phyloP scores from a whole-genome alignment of 2,888 invertebrate genomes.

The Neoaliturus tenellus region DNA sequence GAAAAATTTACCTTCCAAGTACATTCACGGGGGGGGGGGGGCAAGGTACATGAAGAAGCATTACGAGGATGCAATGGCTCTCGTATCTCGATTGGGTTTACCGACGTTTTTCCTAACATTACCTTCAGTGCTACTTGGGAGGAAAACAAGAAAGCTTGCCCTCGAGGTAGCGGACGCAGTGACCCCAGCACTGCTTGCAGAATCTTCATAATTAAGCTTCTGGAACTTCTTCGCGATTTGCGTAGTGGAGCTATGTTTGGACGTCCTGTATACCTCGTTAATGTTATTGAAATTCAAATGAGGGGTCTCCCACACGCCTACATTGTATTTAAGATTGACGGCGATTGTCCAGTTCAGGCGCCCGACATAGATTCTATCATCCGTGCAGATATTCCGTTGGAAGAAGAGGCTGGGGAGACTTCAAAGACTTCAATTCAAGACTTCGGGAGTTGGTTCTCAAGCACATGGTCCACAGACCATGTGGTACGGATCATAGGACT shows the following conservation, averaged over 20 bases:
- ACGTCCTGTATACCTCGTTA: slow-evolving; percentile 47
- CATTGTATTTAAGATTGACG: slow-evolving; percentile 52
- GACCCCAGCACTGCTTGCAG: slow-evolving; percentile 20
- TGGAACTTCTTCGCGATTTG: slow-evolving; percentile 54
- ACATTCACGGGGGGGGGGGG: slow-evolving; percentile 57
- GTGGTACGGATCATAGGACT: slow-evolving; percentile 39
- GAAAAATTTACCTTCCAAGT: slow-evolving; percentile 51
- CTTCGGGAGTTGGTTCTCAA: slow-evolving; percentile 38
- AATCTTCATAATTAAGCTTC: slow-evolving; percentile 51
- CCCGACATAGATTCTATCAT: slow-evolving; percentile 56
- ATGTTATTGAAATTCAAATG: slow-evolving; percentile 58
- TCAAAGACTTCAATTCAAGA: neutral
- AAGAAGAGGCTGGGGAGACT: slow-evolving; percentile 54
- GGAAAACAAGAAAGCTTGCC: slow-evolving; percentile 36
- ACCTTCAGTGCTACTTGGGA: slow-evolving; percentile 50
- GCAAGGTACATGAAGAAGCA: slow-evolving; percentile 55
- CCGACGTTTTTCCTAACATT: slow-evolving; percentile 58
- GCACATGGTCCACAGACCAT: neutral
- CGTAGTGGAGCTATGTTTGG: slow-evolving; percentile 54
- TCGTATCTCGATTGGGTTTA: slow-evolving; percentile 52
- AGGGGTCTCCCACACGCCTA: slow-evolving; percentile 58
- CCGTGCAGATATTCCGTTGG: slow-evolving; percentile 56
- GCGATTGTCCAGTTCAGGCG: slow-evolving; percentile 53
- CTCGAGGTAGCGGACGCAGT: slow-evolving; percentile 15
- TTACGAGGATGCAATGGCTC: slow-evolving; percentile 56